phyloP scores from a whole-genome alignment of 2,113 vertebrate genomes.

The Microcebus tavaratra region DNA sequence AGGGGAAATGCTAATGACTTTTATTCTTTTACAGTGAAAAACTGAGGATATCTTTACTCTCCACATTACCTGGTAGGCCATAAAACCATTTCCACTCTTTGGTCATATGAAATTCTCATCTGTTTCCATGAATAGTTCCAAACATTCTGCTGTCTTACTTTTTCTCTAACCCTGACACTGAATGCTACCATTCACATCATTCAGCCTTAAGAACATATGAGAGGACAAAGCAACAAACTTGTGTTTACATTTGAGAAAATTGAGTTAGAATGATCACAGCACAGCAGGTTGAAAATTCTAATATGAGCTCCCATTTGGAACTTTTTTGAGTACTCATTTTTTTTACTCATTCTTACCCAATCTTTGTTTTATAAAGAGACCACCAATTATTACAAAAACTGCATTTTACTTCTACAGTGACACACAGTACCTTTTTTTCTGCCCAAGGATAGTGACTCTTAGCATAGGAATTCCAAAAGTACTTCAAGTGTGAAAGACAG shows the following conservation, averaged over 20 bases:
- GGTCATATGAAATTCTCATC: neutral
- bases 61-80: neutral
- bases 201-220: neutral
- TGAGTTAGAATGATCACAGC: neutral
- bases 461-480: neutral
- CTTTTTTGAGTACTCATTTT: neutral
- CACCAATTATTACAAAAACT: neutral
- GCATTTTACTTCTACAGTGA: neutral
- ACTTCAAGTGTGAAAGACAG: neutral
- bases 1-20: neutral
- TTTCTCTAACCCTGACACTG: neutral
- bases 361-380: neutral
- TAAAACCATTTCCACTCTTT: neutral
- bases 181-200: neutral
- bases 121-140: neutral
- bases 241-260: neutral
- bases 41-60: neutral
- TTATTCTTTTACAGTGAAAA: neutral
- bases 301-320: neutral
- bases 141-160: neutral
- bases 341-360: neutral
- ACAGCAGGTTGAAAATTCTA: neutral
- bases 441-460: neutral
- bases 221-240: neutral
- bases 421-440: neutral